These are phyloP conservation scores for Ceyx melanurus DNA, from an alignment of 2,113 vertebrate genomes.

Conservation along the genomic window DNA sequence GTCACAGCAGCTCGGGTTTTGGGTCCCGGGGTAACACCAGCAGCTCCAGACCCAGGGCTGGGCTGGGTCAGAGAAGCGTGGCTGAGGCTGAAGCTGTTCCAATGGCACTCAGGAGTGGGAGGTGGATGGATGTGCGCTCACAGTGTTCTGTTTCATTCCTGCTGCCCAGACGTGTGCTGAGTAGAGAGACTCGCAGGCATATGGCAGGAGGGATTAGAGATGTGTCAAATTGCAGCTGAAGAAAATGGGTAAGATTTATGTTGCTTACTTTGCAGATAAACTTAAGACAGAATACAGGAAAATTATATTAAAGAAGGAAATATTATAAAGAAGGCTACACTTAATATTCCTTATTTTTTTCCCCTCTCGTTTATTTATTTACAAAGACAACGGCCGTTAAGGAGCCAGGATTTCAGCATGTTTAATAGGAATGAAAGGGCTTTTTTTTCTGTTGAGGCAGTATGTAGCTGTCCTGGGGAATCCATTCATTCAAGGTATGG, in stretches of 20 bases:
- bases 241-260: neutral
- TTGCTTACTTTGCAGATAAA: neutral
- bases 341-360: no score
- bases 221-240: neutral
- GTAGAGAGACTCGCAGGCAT: neutral
- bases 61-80: neutral
- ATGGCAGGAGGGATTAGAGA: conserved; percentile 4
- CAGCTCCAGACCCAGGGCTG: neutral
- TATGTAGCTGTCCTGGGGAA: neutral
- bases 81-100: neutral
- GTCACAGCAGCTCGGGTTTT: neutral
- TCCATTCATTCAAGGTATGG: neutral
- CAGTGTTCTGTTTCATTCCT: neutral
- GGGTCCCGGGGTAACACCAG: neutral
- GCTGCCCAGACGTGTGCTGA: neutral
- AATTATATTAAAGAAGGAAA: neutral
- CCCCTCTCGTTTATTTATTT: neutral
- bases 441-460: neutral
- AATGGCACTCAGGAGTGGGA: neutral
- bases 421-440: neutral
- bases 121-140: neutral
- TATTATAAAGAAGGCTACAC: neutral
- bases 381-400: neutral
- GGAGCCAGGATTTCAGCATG: neutral
- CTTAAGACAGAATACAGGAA: neutral